Base-by-base conservation (phyloP, 2,888 invertebrate genomes). In the Idaea dimidiata region DNA sequence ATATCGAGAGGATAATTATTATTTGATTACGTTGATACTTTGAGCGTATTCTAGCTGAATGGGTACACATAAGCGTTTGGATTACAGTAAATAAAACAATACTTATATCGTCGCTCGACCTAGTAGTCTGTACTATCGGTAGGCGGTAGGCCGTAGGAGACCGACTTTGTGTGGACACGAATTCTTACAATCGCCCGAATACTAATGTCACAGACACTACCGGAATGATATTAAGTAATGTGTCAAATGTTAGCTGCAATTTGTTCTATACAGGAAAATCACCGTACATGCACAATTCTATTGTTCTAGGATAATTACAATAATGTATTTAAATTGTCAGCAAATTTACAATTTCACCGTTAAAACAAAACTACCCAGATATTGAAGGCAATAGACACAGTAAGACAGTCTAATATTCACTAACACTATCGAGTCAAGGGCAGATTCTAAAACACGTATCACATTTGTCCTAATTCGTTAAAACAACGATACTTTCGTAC, bases 21-120 rank as follows among this genome's bases (percentile, higher is more conserved):
- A 80, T 82, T 88, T 80, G 77, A 86, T 87, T 87, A 88, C 91
- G 91, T 92, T 92, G 92, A 86, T 89, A 91, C 90, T 93, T 93
- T 93, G 93, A 93, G 93, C 93, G 93, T 87, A 87, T 82, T 86
- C 87, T 91, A 91, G 89, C 88, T 89, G 89, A 89, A 89, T 88
- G 88, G 91, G 89, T 89, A 91, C 91, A 91, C 91, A 90, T 83
- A 91, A 91, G 91, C 91, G 87, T 91, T 89, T 86, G 89, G 90
- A 89, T 89, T 86, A 89, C 85, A 88, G 81, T 88, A 83, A 79
- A 76, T 76, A 70, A 85, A 86, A 84, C 83, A 82, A 82, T 84
- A 82, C n/a, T n/a, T n/a, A n/a, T 80, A 81, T 81, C 82, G 82
- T 87, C 84, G 86, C 84, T 87, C 82, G 89, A 88, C 87, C 89